Evolutionary conservation across 2,888 invertebrate genomes (phyloP).

Genomic region (Epiblema foenella): DNA sequence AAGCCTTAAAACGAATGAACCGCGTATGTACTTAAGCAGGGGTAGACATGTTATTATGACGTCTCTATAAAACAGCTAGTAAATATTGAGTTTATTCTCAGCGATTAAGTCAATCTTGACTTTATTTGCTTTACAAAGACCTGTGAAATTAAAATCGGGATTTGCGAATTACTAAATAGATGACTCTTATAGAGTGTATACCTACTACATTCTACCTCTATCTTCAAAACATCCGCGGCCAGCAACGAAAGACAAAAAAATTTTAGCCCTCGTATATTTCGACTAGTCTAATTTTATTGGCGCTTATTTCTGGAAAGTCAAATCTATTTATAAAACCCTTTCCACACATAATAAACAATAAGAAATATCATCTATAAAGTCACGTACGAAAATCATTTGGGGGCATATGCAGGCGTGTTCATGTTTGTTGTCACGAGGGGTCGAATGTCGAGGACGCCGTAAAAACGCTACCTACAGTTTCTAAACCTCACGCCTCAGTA

Average conservation of each 20-base stretch:
- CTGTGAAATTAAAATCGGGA: too few species aligned
- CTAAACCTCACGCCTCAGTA: conserved; percentile 12
- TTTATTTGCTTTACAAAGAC: not conserved
- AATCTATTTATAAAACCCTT: conserved; percentile 33
- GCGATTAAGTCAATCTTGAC: not conserved
- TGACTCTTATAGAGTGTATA: not conserved
- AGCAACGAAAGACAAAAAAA: not conserved
- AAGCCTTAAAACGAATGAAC: conserved; percentile 39
- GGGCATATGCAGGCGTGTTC: conserved; percentile 43
- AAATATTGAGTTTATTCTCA: not conserved
- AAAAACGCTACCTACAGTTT: conserved; percentile 57
- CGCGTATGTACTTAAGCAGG: conserved; percentile 17
- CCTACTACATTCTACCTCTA: not conserved
- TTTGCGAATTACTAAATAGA: not conserved
- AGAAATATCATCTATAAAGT: conserved; percentile 44
- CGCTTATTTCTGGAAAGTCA: conserved; percentile 16
- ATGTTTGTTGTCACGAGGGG: conserved; percentile 60
- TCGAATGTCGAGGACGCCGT: conserved; percentile 58
- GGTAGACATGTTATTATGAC: conserved; percentile 22
- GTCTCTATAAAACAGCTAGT: conserved; percentile 2
- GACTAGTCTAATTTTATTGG: conserved; percentile 10
- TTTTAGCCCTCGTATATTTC: not conserved
- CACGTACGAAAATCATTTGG: conserved; percentile 44
- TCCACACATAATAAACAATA: conserved; percentile 37
- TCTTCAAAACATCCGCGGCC: too few species aligned